Base-by-base conservation (phyloP, 1,140 invertebrate genomes). In the Orius laevigatus region DNA sequence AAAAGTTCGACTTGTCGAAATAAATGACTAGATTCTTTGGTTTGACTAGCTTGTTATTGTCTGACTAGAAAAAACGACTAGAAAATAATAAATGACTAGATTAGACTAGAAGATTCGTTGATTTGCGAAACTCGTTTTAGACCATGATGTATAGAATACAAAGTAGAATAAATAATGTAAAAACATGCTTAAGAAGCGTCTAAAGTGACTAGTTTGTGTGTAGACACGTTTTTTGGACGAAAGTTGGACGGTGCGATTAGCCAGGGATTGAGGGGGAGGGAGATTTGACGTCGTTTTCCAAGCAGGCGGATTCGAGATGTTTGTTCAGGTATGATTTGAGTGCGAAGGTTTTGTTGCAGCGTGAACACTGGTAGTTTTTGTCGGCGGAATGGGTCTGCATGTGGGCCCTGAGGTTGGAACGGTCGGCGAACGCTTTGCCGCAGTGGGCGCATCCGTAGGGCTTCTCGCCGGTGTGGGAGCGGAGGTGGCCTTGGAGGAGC, bases 371-470 rank as follows among this genome's bases (percentile, higher is more conserved):
- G 70, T 82, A 93, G 63, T 91, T 87, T 69, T 94, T 93, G 58
- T 84, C 81, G 6, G 77, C 69, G 6, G 86, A 87, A 60, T 94
- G 89, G 0, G 88, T 93, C 64, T 94, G 87, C 78, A 94, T 87
- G 66, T 95, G 91, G 0, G 91, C 91, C 14, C 90, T 65, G 6
- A 95, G 69, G 62, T 95, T 95, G 54, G 85, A 95, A 31, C 94
- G 71, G 68, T 99, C 94, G 5, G 95, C 94, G 65, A 98, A 99
- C 2, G 91, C 89, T 63, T 98, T 98, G 43, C 92, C 93, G 66
- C 95, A 99, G 62, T 97, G 92, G 5, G 90, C 91, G 67, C 95
- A 98, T 1, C 90, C 90, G 66, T 94, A 98, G 0, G 95, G 95
- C 62, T 98, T 98, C 68, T 98, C 93, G 0, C 95, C 95, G 0